A percentile compares a stretch with the other conserved stretches of the same genome.
phyloP scores from a whole-genome alignment of 2,113 vertebrate species.

The Misgurnus anguillicaudatus region DNA sequence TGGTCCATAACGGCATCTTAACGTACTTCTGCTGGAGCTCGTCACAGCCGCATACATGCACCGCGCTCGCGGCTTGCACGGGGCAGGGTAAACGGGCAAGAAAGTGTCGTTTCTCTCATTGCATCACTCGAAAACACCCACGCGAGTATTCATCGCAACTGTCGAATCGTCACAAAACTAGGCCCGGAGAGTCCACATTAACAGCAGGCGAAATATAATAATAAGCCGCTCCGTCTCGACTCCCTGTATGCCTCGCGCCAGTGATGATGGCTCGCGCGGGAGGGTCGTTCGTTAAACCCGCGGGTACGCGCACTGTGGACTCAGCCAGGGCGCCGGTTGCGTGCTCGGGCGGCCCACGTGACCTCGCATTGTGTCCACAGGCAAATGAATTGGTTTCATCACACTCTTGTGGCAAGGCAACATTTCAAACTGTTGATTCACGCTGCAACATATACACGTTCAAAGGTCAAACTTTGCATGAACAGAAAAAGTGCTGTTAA shows the following conservation, averaged over 20 bases:
- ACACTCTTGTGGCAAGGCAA: neutral
- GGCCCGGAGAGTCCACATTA: neutral
- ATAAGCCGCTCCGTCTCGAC: neutral
- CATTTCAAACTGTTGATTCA: slow-evolving; percentile 30
- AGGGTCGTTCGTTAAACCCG: slow-evolving; percentile 31
- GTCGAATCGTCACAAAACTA: neutral
- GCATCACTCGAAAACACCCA: neutral
- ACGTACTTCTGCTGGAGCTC: neutral
- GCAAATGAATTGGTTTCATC: slow-evolving; percentile 27
- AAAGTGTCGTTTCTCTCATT: neutral
- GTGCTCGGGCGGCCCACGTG: slow-evolving; percentile 67
- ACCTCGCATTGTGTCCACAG: slow-evolving; percentile 45
- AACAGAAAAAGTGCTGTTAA: neutral
- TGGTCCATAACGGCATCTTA: neutral
- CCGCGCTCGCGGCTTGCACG: neutral
- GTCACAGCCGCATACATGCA: neutral
- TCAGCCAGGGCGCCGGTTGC: slow-evolving; percentile 28
- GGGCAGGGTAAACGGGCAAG: slow-evolving; percentile 3
- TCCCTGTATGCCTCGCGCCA: neutral
- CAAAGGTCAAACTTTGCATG: neutral
- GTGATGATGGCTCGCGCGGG: slow-evolving; percentile 42
- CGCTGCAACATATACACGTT: neutral
- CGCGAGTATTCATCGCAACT: neutral
- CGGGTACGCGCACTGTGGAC: slow-evolving; percentile 8
- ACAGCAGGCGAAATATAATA: neutral